These are phyloP conservation scores for Drosophila mimica DNA, from an alignment of 2,888 invertebrate genomes.

Conservation along the genomic window DNA sequence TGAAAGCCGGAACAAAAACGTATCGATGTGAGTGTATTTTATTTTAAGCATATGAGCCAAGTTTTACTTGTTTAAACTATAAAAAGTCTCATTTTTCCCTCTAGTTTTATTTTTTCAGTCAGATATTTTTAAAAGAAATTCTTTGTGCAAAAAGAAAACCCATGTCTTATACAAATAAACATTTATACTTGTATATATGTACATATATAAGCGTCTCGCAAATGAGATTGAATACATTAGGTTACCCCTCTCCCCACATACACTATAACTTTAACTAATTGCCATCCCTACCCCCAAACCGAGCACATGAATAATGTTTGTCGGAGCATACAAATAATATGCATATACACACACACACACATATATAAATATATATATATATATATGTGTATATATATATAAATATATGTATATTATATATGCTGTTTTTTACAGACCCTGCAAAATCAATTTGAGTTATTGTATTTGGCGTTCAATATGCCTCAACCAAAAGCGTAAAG, in stretches of 20 bases:
- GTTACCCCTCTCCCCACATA: background rate
- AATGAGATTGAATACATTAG: background rate
- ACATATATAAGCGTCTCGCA: background rate
- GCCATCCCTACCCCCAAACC: conserved; percentile 6
- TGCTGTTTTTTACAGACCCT: conserved; percentile 24
- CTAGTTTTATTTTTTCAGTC: background rate
- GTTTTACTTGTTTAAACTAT: background rate
- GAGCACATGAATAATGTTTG: conserved; percentile 54
- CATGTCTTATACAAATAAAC: background rate
- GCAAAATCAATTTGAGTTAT: conserved; percentile 81
- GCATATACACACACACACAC: background rate
- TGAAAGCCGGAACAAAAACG: background rate
- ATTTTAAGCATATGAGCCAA: background rate
- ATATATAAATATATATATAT: no score
- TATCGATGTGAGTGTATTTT: background rate
- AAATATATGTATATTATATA: background rate
- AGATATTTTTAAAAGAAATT: background rate
- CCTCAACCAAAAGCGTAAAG: conserved; percentile 41
- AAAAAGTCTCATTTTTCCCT: background rate
- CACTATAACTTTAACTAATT: conserved; percentile 40
- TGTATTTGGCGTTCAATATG: conserved; percentile 67
- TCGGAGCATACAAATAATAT: conserved; percentile 66
- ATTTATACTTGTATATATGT: no score
- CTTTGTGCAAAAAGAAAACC: background rate
- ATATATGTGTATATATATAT: no score